phyloP scores from a whole-genome alignment of 1,140 invertebrate genomes.

The Dinoponera quadriceps region DNA sequence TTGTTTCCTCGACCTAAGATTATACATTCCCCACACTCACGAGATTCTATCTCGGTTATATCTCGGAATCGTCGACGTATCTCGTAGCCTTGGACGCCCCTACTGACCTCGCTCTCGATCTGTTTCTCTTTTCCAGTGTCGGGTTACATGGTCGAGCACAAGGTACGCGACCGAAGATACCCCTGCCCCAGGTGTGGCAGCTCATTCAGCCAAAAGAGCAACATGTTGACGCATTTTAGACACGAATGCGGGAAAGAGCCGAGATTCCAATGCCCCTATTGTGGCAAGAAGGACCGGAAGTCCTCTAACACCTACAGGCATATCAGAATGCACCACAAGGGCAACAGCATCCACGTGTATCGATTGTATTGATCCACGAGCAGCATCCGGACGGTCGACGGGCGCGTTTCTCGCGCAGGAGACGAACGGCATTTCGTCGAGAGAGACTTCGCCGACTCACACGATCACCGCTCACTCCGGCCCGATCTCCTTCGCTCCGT shows the following conservation, averaged over 20 bases:
- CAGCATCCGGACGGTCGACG: not conserved
- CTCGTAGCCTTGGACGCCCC: not conserved
- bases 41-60: not conserved
- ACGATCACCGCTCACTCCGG: not conserved
- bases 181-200: conserved; percentile 69
- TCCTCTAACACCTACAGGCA: conserved; percentile 78
- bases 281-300: conserved; percentile 77
- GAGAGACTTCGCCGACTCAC: not conserved
- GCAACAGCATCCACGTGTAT: conserved; percentile 60
- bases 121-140: conserved; percentile 69
- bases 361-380: conserved; percentile 73
- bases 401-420: not conserved
- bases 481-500: not conserved
- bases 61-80: not conserved
- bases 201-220: conserved; percentile 68
- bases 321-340: conserved; percentile 81
- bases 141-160: not conserved
- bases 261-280: conserved; percentile 83
- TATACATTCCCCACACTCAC: too few relatives aligned
- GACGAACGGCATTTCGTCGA: conserved; percentile 24
- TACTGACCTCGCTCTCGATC: conserved; percentile 38
- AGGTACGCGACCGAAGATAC: conserved; percentile 50
- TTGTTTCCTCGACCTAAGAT: too few relatives aligned
- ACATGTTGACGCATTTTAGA: conserved; percentile 78
- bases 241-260: conserved; percentile 85